Evolutionary conservation across 2,797 vertebrate species (phyloP), one percentile per base, ranked within the genome.

Genomic region (Caiman crocodilus): DNA sequence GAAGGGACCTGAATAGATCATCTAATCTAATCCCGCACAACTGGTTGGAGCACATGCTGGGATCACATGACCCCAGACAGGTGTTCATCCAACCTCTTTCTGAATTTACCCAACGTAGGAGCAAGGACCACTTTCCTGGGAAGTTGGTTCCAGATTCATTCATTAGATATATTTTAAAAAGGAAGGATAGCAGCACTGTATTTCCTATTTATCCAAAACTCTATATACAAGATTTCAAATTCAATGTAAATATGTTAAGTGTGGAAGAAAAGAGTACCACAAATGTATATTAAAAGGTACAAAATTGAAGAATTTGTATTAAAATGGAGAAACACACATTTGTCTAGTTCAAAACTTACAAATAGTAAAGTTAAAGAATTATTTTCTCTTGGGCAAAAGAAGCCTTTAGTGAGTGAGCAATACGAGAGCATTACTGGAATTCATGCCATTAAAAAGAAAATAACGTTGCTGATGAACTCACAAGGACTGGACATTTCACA

Each of bases 401-500:
- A 59, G 20, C 14, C 23, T 79, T 2, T 2, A 77, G 7, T 65
- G 80, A 94, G 65, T 13, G 26, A 80, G 13, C 42, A 92, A 92
- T 58, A 79, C 76, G 67, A 88, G 21, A 77, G 11, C 76, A 90
- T 59, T 76, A 89, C 42, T 61, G 65, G 79, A 90, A 73, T 82
- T 82, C 21, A 82, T 57, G 78, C 42, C 58, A 87, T 91, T 82
- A 95, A 90, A 93, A 88, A 85, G 87, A 82, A 93, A 91, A 92
- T 23, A 92, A 18, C 6, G 10, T 50, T 59, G 42, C 75, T 79
- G 88, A 95, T 87, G 67, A 94, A 92, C 89, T 95, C 92, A 89
- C 74, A 90, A 79, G 77, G 89, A 77, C 61, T 94, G 50, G 89
- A 85, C 77, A 91, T 84, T 95, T 95, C 88, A 85, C 81, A 86